Evolutionary conservation across 1,140 invertebrate species (phyloP), one percentile per base, ranked within the genome.

Genomic region (Metaphire vulgaris): DNA sequence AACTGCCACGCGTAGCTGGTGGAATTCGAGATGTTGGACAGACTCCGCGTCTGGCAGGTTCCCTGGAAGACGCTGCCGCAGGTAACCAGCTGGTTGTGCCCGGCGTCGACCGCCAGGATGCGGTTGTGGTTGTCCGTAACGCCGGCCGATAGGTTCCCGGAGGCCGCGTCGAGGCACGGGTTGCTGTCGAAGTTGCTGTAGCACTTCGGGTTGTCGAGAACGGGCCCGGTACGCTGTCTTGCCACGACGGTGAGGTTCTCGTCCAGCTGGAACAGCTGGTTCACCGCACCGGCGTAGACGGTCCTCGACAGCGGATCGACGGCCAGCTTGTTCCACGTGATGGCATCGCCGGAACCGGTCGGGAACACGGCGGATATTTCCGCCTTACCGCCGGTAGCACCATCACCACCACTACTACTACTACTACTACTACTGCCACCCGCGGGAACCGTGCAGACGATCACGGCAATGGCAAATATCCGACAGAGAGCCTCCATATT

Each of bases 71-170:
- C 87, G 79, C 93, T 94, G 15, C 96, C 96, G 87, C 96, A 98
- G 2, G 91, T 91, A 79, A 98, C 95, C 31, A 98, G 88, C 66
- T 92, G 89, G n/a, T 92, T 92, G 74, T 92, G 92, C 12, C 91
- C 91, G 82, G 94, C 93, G 87, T 97, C 93, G 79, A 97, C 94
- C 66, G 97, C 92, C 78, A 99, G 88, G 65, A 95, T 95, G 87
- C 98, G 98, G 88, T 98, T 98, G 78, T 93, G 91, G 87, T 98
- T 98, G 87, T 98, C 92, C 2, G 93, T 94, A 1, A 34, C 92
- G 92, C 86, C 95, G 93, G 80, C 92, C 1, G 28, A 31, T 29
- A 34, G 41, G 15, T 12, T 29, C 28, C 74, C 68, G 33, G 34
- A 74, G 70, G 76, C 78, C 6, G 64, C 15, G 26, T 32, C 66